phyloP scores from a whole-genome alignment of 2,797 vertebrate genomes.

The Spatula clypeata region DNA sequence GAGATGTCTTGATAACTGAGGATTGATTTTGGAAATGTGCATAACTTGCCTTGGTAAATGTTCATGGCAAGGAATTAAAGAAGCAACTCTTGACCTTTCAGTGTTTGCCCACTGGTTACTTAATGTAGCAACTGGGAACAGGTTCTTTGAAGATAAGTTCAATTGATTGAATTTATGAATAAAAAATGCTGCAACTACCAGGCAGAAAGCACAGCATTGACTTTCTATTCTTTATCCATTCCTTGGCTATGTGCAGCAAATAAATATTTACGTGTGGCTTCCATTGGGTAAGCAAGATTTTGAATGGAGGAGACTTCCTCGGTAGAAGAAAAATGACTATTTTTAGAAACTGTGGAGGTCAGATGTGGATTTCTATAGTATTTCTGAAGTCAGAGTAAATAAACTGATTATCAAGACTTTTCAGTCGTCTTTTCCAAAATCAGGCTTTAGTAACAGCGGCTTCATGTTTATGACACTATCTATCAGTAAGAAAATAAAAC shows the following conservation, averaged over 20 bases:
- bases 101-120: constrained; percentile 38
- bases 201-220: constrained; percentile 35
- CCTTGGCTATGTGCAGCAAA: constrained; percentile 24
- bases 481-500: not conserved
- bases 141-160: constrained; percentile 16
- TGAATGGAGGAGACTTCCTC: constrained; percentile 37
- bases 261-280: constrained; percentile 67
- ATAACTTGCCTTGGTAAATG: not conserved
- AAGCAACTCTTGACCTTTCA: constrained; percentile 49
- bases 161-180: constrained; percentile 25
- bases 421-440: constrained; percentile 41
- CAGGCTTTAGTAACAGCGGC: not conserved
- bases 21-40: not conserved
- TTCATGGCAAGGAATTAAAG: constrained; percentile 8
- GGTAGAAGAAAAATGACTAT: not conserved
- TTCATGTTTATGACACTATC: not conserved
- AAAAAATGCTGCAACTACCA: constrained; percentile 12
- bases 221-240: constrained; percentile 20
- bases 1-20: not conserved
- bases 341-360: constrained; percentile 49
- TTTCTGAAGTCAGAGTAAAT: constrained; percentile 12
- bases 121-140: constrained; percentile 23
- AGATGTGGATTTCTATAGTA: constrained; percentile 41
- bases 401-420: constrained; percentile 60
- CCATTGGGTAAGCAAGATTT: constrained; percentile 60